Percentiles rank a stretch among this genome's conserved stretches.
Conservation (phyloP, 2,888 invertebrate species). For the Coleophora deauratella region DNA sequence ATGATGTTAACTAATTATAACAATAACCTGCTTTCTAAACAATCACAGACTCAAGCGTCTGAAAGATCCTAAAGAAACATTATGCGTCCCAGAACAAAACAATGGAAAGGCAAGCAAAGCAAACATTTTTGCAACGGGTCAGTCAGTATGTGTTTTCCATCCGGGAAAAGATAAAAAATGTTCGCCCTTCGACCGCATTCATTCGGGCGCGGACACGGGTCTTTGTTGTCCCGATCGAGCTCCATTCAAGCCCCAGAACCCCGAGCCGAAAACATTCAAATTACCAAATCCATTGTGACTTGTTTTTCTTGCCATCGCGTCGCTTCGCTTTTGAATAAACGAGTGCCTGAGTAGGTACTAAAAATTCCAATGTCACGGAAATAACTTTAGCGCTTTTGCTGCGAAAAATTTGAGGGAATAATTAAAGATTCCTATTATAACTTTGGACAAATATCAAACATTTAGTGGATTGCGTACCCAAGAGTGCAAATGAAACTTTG, state of each 20-base stretch:
- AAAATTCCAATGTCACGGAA: constrained; percentile 36
- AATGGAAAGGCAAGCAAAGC: constrained; percentile 42
- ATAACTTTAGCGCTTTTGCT: constrained; percentile 7
- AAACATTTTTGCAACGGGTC: constrained; percentile 42
- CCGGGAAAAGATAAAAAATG: constrained; percentile 42
- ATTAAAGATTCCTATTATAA: too few relatives aligned
- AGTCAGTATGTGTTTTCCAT: constrained; percentile 35
- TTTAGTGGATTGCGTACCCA: too few relatives aligned
- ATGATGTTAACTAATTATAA: too few relatives aligned
- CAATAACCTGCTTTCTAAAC: too few relatives aligned
- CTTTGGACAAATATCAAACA: too few relatives aligned
- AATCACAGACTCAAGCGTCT: too few relatives aligned
- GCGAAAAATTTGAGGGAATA: too few relatives aligned
- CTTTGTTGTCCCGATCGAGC: constrained; percentile 52
- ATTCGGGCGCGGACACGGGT: constrained; percentile 32
- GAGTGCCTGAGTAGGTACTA: constrained; percentile 25
- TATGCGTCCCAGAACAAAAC: constrained; percentile 27
- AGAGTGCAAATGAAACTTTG: too few relatives aligned
- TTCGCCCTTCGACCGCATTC: constrained; percentile 42
- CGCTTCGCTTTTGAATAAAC: constrained; percentile 33
- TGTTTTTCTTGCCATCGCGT: constrained; percentile 41
- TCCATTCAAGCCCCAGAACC: constrained; percentile 52
- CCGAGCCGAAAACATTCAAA: constrained; percentile 59
- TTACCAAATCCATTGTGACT: constrained; percentile 52
- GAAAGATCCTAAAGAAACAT: too few relatives aligned